Base-by-base conservation (phyloP, 2,888 invertebrate genomes). In the Slavum lentiscoides region DNA sequence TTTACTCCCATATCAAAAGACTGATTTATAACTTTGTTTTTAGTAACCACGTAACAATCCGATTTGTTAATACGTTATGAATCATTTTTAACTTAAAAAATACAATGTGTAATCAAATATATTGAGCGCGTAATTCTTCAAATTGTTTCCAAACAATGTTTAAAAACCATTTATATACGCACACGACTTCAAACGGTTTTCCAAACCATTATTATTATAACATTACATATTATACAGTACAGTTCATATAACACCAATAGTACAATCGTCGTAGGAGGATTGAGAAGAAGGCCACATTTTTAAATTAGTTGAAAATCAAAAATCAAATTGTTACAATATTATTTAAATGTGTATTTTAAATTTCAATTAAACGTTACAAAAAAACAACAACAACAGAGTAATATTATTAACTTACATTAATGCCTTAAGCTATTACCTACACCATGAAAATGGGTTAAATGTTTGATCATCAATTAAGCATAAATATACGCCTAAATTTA, bases 301-400 rank as follows among this genome's bases (percentile, higher is more conserved):
- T 13, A 66, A 74, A 74, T 74, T 15, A 53, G 15, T 21, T 21
- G 17, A 37, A 74, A 64, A 74, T 15, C 58, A 58, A 49, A 58
- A 15, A 49, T 74, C 37, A 64, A 55, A 30, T 74, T 73, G 37
- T 55, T 55, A 66, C 30, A 53, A 62, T n/a, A 15, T 0, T 37
- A 74, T 53, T 74, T 9, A 17, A 21, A 74, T 39, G 15, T 74
- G 53, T 74, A 66, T 74, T 66, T 74, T 19, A 55, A 74, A 21
- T 74, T 66, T 74, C 21, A 55, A 74, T 21, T 39, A 49, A 61
- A 64, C 23, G 17, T 72, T 39, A 74, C 15, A 74, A 74, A 21
- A 53, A 23, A 39, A 74, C 30, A 64, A 43, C 43, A 74, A 30
- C 49, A 74, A 53, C 30, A 61, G 53, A 66, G 3, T 64, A 64